Conservation (phyloP, 2,888 invertebrate species). For the Xiphydria camelus region DNA sequence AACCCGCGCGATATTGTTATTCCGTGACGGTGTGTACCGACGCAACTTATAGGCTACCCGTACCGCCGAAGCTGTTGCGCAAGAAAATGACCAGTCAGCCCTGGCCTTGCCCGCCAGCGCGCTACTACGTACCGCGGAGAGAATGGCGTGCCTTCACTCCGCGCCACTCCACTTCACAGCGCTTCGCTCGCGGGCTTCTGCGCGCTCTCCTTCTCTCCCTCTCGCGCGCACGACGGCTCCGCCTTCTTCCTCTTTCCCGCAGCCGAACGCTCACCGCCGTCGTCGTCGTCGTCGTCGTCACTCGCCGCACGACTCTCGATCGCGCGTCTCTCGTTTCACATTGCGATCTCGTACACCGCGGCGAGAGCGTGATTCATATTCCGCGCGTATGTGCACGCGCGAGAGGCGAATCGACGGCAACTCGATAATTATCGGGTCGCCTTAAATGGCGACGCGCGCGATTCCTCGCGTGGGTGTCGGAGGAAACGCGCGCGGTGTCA, state of each 20-base stretch:
- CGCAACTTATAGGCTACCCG: not conserved
- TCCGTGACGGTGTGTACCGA: not conserved
- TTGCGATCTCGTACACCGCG: not conserved
- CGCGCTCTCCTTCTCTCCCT: slow-evolving; percentile 3
- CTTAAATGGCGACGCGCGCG: too few species aligned
- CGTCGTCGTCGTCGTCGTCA: too few species aligned
- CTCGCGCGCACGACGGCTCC: slow-evolving; percentile 6
- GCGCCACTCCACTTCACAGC: slow-evolving; percentile 5
- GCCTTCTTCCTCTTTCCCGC: not conserved
- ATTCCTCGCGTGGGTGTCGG: too few species aligned
- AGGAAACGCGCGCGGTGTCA: too few species aligned
- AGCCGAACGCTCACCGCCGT: not conserved
- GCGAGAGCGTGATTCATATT: slow-evolving; percentile 20
- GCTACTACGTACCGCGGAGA: slow-evolving; percentile 10
- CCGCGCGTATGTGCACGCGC: slow-evolving; percentile 3
- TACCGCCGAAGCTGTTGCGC: slow-evolving; percentile 33
- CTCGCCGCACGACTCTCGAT: not conserved
- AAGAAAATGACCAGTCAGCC: slow-evolving; percentile 46
- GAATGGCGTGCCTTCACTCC: slow-evolving; percentile 2
- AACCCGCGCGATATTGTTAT: slow-evolving; percentile 2
- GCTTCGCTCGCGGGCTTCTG: not conserved
- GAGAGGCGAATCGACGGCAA: too few species aligned
- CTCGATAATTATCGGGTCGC: too few species aligned
- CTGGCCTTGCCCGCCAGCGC: slow-evolving; percentile 47
- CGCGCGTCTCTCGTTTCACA: slow-evolving; percentile 1